Conservation (phyloP, 2,888 invertebrate species). For the Ecliptopera silaceata region DNA sequence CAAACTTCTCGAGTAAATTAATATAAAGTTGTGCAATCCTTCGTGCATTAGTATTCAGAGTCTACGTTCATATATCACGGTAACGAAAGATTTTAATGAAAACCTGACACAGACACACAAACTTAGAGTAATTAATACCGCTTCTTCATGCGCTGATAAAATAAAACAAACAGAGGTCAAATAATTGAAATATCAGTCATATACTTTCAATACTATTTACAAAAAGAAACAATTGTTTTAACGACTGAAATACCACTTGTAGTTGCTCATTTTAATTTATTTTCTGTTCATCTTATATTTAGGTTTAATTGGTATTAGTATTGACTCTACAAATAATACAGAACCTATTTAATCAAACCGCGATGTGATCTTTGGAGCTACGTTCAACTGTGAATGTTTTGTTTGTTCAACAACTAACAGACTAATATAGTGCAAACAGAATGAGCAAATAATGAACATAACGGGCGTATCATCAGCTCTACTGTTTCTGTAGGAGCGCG, state of each 20-base stretch:
- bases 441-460: background rate
- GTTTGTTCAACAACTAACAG: too few relatives aligned
- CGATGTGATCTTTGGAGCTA: too few relatives aligned
- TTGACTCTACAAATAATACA: too few relatives aligned
- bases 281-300: too few relatives aligned
- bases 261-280: too few relatives aligned
- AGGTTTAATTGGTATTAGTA: too few relatives aligned
- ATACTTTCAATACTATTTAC: too few relatives aligned
- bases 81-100: constrained; percentile 80
- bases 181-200: too few relatives aligned
- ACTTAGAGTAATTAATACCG: constrained; percentile 47
- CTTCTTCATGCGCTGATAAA: background rate
- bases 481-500: constrained; percentile 21
- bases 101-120: constrained; percentile 53
- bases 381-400: too few relatives aligned
- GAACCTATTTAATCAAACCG: too few relatives aligned
- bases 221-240: too few relatives aligned
- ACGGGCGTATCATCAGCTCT: constrained; percentile 43
- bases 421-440: background rate
- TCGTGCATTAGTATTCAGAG: constrained; percentile 75
- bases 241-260: too few relatives aligned
- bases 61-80: constrained; percentile 71
- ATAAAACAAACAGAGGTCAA: background rate
- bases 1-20: constrained; percentile 76
- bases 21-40: constrained; percentile 78